Conservation (phyloP, 2,113 vertebrate species). For the Lamprologus speciosus region DNA sequence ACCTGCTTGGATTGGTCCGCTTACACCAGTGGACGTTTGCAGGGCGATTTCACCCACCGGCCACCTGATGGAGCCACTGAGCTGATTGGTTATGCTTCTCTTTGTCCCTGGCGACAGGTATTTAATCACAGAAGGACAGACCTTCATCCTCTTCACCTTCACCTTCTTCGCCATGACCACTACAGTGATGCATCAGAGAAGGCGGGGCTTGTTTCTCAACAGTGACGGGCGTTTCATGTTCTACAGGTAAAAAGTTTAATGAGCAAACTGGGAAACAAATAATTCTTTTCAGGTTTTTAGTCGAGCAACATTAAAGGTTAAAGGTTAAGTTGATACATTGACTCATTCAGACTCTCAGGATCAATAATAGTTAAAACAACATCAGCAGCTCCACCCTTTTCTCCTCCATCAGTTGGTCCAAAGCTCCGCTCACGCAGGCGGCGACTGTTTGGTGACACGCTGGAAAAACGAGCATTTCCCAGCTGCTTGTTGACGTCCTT, state of each 20-base stretch:
- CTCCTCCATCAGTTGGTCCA: background rate
- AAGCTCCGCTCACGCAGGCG: background rate
- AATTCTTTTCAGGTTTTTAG: background rate
- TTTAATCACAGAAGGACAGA: constrained; percentile 87
- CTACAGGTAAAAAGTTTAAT: constrained; percentile 39
- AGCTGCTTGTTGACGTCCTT: background rate
- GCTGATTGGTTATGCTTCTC: background rate
- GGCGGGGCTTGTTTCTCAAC: constrained; percentile 74
- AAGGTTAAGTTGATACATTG: fast-evolving
- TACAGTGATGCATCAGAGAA: constrained; percentile 79
- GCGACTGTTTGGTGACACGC: background rate
- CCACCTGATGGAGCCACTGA: background rate
- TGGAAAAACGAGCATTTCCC: background rate
- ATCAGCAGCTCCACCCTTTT: background rate
- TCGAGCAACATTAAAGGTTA: background rate
- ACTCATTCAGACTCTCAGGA: background rate
- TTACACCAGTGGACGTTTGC: background rate
- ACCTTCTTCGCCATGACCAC: constrained; percentile 88
- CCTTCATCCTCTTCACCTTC: constrained; percentile 88
- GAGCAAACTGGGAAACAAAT: background rate
- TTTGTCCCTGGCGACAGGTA: constrained; percentile 71
- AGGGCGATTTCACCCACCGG: background rate
- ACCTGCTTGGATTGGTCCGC: background rate
- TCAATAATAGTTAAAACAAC: background rate
- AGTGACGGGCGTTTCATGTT: constrained; percentile 84